These are phyloP conservation scores for Cyclopterus lumpus DNA, from an alignment of 2,797 vertebrate genomes.

Conservation along the genomic window DNA sequence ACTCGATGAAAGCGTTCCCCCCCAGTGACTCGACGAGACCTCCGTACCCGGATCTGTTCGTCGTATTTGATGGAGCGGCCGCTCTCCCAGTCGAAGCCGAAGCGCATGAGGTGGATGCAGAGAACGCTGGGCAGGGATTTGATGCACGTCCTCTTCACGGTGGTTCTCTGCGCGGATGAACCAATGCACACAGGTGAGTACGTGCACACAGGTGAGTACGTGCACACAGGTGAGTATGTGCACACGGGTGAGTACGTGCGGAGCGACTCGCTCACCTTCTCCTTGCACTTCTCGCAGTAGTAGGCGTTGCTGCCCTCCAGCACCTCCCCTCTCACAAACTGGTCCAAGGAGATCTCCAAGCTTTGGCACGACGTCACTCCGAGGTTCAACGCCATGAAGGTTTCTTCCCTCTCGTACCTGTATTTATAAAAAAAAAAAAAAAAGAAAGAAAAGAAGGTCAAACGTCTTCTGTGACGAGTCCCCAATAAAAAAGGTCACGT, in stretches of 20 bases:
- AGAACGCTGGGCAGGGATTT: slow-evolving; percentile 95
- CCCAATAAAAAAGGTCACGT: no score
- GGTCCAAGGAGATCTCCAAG: slow-evolving; percentile 97
- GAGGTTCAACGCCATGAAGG: slow-evolving; percentile 98
- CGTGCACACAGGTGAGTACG: no score
- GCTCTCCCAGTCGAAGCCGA: slow-evolving; percentile 99
- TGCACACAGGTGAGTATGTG: no score
- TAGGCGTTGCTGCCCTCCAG: slow-evolving; percentile 98
- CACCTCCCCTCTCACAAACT: slow-evolving; percentile 98
- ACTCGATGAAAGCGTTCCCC: neutral
- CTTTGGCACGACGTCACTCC: slow-evolving; percentile 99
- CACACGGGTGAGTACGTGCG: no score
- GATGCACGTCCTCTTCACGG: slow-evolving; percentile 97
- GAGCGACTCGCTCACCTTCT: slow-evolving; percentile 88
- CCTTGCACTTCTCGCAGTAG: slow-evolving; percentile 99
- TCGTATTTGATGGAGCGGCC: slow-evolving; percentile 99
- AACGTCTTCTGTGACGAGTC: neutral
- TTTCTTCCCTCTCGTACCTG: slow-evolving; percentile 98
- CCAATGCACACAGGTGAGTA: slow-evolving; percentile 7
- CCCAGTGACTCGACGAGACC: no score
- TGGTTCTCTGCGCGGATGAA: slow-evolving; percentile 88
- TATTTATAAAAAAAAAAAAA: rapidly evolving
- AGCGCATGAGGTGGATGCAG: slow-evolving; percentile 98
- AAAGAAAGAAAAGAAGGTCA: slow-evolving; percentile 1
- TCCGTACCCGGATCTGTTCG: slow-evolving; percentile 94